Conservation (phyloP, 2,797 vertebrate species). For the Notamacropus eugenii region DNA sequence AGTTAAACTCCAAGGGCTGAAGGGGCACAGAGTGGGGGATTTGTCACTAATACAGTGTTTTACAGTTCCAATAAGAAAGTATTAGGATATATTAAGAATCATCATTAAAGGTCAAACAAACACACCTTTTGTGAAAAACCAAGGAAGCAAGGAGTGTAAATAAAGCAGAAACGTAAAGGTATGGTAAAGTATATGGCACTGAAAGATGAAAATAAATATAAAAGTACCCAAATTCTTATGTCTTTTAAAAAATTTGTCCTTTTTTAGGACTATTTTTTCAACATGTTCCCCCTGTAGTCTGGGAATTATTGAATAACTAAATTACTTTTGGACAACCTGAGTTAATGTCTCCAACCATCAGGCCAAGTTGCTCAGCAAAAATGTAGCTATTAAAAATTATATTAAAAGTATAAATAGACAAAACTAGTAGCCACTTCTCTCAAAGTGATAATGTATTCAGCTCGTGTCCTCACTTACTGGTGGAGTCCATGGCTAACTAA, state of each 20-base stretch:
- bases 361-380: constrained; percentile 3
- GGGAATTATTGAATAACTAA: constrained; percentile 44
- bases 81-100: constrained; percentile 70
- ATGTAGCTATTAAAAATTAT: constrained; percentile 50
- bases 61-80: constrained; percentile 78
- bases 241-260: constrained; percentile 26
- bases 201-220: constrained; percentile 43
- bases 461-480: neutral
- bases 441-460: neutral
- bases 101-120: constrained; percentile 77
- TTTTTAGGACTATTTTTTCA: constrained; percentile 29
- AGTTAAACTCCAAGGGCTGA: constrained; percentile 90
- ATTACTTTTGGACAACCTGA: constrained; percentile 31
- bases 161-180: constrained; percentile 63
- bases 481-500: neutral
- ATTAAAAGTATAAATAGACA: neutral
- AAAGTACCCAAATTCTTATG: constrained; percentile 30
- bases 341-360: constrained; percentile 35
- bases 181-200: neutral
- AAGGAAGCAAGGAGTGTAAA: constrained; percentile 46
- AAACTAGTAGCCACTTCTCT: neutral
- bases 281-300: neutral
- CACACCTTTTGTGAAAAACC: constrained; percentile 41
- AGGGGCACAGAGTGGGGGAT: constrained; percentile 84
- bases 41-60: constrained; percentile 85